Percentiles rank a stretch among this genome's conserved stretches.
Conservation (phyloP, 2,113 vertebrate species). For the Brevimyrus niger region DNA sequence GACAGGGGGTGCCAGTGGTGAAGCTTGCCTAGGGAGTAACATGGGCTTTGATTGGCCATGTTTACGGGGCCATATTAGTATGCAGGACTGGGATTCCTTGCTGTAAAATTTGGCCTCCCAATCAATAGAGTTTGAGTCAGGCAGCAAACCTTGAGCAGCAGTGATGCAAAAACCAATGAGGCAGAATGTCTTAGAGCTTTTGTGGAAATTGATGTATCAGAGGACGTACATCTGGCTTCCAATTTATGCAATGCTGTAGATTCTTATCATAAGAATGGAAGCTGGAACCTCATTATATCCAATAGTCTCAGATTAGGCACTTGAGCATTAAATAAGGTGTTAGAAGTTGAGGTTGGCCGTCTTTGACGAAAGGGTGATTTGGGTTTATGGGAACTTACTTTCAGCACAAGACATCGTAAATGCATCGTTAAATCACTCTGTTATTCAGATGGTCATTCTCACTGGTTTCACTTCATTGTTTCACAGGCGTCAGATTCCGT, state of each 20-base stretch:
- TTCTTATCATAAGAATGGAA: not conserved
- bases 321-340: not conserved
- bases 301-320: not conserved
- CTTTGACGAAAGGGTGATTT: not conserved
- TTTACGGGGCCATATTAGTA: not conserved
- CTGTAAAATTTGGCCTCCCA: not conserved
- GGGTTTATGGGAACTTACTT: not conserved
- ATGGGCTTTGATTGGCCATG: not conserved
- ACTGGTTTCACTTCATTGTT: not conserved
- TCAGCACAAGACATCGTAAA: not conserved
- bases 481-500: constrained; percentile 20
- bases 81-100: not conserved
- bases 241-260: not conserved
- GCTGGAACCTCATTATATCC: not conserved
- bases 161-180: not conserved
- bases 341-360: not conserved
- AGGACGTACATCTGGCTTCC: not conserved
- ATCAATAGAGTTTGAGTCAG: not conserved
- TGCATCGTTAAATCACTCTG: not conserved
- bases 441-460: not conserved
- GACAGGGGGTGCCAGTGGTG: not conserved
- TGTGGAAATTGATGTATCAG: not conserved
- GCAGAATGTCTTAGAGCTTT: not conserved
- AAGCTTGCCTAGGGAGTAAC: not conserved
- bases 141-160: not conserved